A percentile compares a stretch with the other conserved stretches of the same genome.
Evolutionary conservation across 2,797 vertebrate species (phyloP).

Genomic region (Nyctalus aviator): DNA sequence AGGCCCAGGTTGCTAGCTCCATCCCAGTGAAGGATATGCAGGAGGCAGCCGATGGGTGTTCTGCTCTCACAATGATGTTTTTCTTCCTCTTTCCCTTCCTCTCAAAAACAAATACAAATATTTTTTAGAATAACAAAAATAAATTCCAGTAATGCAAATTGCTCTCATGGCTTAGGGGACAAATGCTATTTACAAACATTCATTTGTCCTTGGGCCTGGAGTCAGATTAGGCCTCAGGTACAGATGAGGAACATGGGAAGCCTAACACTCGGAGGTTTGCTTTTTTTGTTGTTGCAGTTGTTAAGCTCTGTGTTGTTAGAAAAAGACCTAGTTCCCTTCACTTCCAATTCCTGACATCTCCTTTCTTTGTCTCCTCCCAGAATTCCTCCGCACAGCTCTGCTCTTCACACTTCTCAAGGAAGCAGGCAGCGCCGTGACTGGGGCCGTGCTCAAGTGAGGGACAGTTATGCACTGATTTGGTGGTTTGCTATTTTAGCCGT

Average conservation of each 20-base stretch:
- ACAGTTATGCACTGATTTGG: background rate
- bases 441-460: background rate
- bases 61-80: background rate
- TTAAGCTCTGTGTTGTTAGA: background rate
- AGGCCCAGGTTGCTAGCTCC: background rate
- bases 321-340: background rate
- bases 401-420: background rate
- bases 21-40: background rate
- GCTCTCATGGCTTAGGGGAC: background rate
- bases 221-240: background rate
- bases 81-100: background rate
- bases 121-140: background rate
- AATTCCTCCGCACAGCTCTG: background rate
- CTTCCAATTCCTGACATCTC: background rate
- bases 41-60: background rate
- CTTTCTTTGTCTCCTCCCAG: background rate
- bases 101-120: background rate
- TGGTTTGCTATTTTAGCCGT: background rate
- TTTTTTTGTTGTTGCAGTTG: background rate
- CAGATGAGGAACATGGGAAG: background rate
- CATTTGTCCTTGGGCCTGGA: background rate
- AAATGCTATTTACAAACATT: background rate
- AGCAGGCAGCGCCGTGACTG: background rate
- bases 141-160: background rate
- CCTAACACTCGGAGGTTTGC: background rate